Evolutionary conservation across 1,140 invertebrate species (phyloP).

Genomic region (Charaxes varanes): DNA sequence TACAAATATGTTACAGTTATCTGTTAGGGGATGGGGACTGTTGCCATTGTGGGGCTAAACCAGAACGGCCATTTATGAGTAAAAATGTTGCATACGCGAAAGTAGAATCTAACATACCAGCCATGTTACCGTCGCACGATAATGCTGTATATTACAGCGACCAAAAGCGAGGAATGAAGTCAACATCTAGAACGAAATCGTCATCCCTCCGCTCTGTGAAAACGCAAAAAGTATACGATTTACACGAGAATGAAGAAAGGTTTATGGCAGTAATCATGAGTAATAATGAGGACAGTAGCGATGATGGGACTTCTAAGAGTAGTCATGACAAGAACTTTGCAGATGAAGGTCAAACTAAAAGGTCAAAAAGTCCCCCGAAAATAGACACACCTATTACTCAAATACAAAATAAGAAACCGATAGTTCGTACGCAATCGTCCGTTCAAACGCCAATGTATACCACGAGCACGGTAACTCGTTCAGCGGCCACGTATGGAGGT

Average conservation of each 20-base stretch:
- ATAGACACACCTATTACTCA: conserved; percentile 48
- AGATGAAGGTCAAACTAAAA: conserved; percentile 12
- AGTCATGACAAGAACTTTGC: conserved; percentile 10
- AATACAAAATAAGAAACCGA: conserved; percentile 26
- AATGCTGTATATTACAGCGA: conserved; percentile 32
- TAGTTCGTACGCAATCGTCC: conserved; percentile 2
- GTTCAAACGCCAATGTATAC: conserved; percentile 31
- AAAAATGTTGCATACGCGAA: conserved; percentile 38
- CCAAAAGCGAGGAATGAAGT: conserved; percentile 13
- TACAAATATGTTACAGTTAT: conserved; percentile 49
- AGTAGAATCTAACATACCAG: conserved; percentile 42
- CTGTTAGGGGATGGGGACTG: conserved; percentile 31
- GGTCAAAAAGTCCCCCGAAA: conserved; percentile 45
- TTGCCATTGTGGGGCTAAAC: conserved; percentile 32
- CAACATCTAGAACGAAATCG: conserved; percentile 27
- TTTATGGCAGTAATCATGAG: conserved; percentile 48
- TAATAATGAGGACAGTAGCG: conserved; percentile 31
- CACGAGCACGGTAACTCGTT: conserved; percentile 34
- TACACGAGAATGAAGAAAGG: conserved; percentile 54
- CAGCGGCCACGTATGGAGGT: conserved; percentile 29
- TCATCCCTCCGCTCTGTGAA: conserved; percentile 31
- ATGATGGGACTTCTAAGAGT: conserved; percentile 16
- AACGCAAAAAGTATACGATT: conserved; percentile 47
- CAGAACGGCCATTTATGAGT: conserved; percentile 5
- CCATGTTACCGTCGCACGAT: conserved; percentile 35